Base-by-base conservation (phyloP, 2,888 invertebrate genomes). In the Apamea monoglypha region DNA sequence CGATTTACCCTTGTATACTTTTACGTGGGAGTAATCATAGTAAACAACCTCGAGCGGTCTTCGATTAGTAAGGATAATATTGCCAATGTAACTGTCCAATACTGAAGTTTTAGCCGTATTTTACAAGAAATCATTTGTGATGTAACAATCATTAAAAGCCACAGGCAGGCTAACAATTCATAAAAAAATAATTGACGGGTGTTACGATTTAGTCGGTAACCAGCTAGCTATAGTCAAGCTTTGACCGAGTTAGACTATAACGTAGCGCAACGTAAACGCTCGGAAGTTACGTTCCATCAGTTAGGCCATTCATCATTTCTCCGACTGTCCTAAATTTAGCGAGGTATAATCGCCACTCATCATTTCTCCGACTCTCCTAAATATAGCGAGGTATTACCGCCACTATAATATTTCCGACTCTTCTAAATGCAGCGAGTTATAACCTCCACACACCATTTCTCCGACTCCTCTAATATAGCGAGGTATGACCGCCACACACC, bases 1-100 rank as follows among this genome's bases (percentile, higher is more conserved):
- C 40, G 32, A 71, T 71, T 71, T 82, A 86, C 83, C 72, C 86
- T 82, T 66, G 69, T 82, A 74, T 74, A 61, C 29, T 82, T 72
- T 64, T 29, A 73, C 78, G 84, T 84, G n/a, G 87, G 79, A 73
- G 74, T 86, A 53, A 64, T 64, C 36, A 61, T 84, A 69, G 77
- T 83, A 77, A 82, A 73, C 69, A 66, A 16, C 32, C 50, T 61
- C 67, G 53, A 68, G 32, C 59, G 70, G 56, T 67, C 83, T 78
- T 86, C 66, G 56, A 59, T 50, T 74, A 78, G 66, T 82, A 53
- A 71, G 69, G 61, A 76, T 66, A 82, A 78, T 71, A 81, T 66
- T 36, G 36, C 6, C 63, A 70, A 75, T 63, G 32, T 69, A 73
- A 71, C 36, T 29, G 69, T 73, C 56, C 44, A 84, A 70, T 73